Evolutionary conservation across 2,113 vertebrate species (phyloP).

Genomic region (Corvus hawaiiensis): DNA sequence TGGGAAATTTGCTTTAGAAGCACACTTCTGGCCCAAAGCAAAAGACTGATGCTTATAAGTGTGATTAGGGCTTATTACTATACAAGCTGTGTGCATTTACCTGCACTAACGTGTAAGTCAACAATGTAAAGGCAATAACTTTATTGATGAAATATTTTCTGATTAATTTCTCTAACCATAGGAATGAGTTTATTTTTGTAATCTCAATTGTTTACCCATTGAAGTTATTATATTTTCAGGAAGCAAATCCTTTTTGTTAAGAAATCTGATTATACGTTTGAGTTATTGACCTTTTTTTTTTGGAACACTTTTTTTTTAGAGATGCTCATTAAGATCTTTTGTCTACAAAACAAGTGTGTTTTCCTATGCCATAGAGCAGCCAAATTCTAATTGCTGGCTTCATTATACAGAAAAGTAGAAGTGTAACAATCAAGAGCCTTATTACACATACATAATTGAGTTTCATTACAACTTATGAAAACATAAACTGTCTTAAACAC

Average conservation of each 20-base stretch:
- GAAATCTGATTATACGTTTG: constrained; percentile 77
- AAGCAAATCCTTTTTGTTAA: constrained; percentile 27
- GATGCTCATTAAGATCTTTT: constrained; percentile 77
- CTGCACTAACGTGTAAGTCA: background rate
- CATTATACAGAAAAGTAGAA: constrained; percentile 79
- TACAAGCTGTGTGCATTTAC: background rate
- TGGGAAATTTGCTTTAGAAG: background rate
- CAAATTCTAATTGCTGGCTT: constrained; percentile 82
- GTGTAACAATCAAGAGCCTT: constrained; percentile 82
- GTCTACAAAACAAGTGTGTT: constrained; percentile 76
- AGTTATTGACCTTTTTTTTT: constrained; percentile 69
- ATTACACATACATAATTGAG: constrained; percentile 83
- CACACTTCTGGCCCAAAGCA: background rate
- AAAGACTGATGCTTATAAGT: background rate
- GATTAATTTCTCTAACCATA: background rate
- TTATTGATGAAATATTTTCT: background rate
- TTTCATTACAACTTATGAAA: constrained; percentile 82
- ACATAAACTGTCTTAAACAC: constrained; percentile 81
- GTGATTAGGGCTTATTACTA: background rate
- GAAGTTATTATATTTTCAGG: constrained; percentile 43
- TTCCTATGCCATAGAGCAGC: constrained; percentile 74
- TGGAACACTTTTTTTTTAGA: background rate
- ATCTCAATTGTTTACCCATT: background rate
- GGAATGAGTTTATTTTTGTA: constrained; percentile 14
- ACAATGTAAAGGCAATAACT: background rate